Evolutionary conservation across 1,140 invertebrate species (phyloP).

Genomic region (Mycetomoellerius zeteki): DNA sequence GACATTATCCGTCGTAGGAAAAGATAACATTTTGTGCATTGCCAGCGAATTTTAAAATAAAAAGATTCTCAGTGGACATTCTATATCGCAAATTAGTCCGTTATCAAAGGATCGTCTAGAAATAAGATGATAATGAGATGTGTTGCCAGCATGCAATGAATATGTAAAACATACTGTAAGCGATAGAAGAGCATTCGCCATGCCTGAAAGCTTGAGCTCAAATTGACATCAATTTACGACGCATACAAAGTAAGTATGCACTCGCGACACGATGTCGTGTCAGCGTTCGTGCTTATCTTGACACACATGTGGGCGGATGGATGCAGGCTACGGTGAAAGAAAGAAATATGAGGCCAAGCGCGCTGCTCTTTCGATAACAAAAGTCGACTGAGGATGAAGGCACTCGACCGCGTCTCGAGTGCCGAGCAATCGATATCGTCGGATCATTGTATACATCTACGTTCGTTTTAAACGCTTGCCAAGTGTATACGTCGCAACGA

Average conservation of each 20-base stretch:
- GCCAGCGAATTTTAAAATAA: not conserved
- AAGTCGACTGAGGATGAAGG: constrained; percentile 66
- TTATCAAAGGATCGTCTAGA: not conserved
- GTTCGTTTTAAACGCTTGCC: constrained; percentile 9
- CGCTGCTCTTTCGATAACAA: constrained; percentile 68
- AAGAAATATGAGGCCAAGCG: constrained; percentile 70
- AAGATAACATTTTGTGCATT: not conserved
- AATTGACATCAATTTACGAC: constrained; percentile 61
- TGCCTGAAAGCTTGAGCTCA: not conserved
- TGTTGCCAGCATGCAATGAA: not conserved
- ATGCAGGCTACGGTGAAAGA: constrained; percentile 50
- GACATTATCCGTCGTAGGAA: not conserved
- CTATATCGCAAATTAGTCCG: not conserved
- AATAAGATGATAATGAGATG: not conserved
- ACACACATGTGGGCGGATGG: constrained; percentile 54
- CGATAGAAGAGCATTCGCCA: not conserved
- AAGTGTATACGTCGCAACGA: not conserved
- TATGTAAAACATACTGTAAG: constrained; percentile 1
- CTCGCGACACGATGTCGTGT: constrained; percentile 47
- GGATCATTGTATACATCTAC: not conserved
- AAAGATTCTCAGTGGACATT: not conserved
- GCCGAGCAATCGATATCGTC: constrained; percentile 64
- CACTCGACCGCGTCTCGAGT: constrained; percentile 57
- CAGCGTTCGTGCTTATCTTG: constrained; percentile 69
- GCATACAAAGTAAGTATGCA: constrained; percentile 15